Conservation (phyloP, 2,797 vertebrate genomes). For the Carduelis carduelis region DNA sequence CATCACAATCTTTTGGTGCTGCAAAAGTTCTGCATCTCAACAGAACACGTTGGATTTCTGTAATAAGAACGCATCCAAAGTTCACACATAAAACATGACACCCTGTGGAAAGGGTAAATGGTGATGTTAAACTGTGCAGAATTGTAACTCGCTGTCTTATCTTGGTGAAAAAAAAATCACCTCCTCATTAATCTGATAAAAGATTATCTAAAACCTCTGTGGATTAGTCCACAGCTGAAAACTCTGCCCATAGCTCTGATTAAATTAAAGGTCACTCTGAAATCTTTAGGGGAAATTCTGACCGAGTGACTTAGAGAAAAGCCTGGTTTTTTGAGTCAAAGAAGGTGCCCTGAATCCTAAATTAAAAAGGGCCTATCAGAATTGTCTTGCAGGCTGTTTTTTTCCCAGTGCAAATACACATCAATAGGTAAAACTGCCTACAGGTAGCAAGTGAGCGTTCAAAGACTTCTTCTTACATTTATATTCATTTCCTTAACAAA, state of each 20-base stretch:
- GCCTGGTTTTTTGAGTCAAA: neutral
- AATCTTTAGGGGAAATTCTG: neutral
- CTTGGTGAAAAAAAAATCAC: neutral
- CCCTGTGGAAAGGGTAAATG: neutral
- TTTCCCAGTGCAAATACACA: neutral
- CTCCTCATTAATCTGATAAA: slow-evolving; percentile 25
- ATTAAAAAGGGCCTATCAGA: neutral
- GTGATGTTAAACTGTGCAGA: neutral
- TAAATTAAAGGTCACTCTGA: slow-evolving; percentile 20
- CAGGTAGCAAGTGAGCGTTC: neutral
- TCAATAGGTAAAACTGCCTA: neutral
- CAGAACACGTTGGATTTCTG: neutral
- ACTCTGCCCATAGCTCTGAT: neutral
- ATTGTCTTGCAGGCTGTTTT: neutral
- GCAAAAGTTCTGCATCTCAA: neutral
- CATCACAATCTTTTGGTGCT: neutral
- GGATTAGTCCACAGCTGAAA: neutral
- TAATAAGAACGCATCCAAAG: neutral
- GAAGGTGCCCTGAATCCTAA: neutral
- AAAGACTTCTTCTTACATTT: neutral
- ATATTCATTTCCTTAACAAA: neutral
- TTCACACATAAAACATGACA: neutral
- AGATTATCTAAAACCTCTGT: slow-evolving; percentile 11
- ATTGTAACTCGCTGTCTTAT: neutral
- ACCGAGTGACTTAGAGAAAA: neutral